Evolutionary conservation across 2,888 invertebrate genomes (phyloP).

Genomic region (Arctia plantaginis): DNA sequence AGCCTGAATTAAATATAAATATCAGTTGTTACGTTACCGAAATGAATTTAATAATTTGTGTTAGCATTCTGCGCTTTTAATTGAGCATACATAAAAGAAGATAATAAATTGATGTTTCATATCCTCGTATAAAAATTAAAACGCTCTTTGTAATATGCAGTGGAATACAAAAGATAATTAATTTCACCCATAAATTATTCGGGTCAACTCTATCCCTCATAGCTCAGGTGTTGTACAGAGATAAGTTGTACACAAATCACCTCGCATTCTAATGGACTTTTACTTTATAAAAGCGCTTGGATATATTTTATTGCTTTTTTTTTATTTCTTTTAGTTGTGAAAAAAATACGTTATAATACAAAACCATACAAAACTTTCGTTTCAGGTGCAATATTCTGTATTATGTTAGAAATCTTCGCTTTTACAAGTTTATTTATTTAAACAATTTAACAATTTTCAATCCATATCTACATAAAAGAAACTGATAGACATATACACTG

Average conservation of each 20-base stretch:
- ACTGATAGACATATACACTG: no score
- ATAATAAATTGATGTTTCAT: not conserved
- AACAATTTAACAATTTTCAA: no score
- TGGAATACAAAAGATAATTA: conserved; percentile 12
- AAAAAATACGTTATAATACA: not conserved
- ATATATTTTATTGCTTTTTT: conserved; percentile 10
- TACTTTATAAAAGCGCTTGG: conserved; percentile 7
- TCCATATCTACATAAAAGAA: no score
- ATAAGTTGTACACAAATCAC: conserved; percentile 26
- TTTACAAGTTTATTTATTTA: not conserved
- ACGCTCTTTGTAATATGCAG: conserved; percentile 1
- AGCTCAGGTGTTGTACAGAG: conserved; percentile 24
- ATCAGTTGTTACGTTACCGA: not conserved
- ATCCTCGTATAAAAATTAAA: not conserved
- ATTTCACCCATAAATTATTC: conserved; percentile 16
- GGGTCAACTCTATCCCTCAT: conserved; percentile 14
- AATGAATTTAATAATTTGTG: no score
- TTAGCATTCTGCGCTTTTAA: not conserved
- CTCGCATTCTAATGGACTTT: conserved; percentile 28
- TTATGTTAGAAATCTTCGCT: not conserved
- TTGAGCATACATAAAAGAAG: not conserved
- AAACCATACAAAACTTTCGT: not conserved
- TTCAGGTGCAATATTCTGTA: not conserved
- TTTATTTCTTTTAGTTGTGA: not conserved
- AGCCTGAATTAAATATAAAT: no score